Evolutionary conservation across 2,797 vertebrate genomes (phyloP), one percentile per base, ranked within the genome.

Genomic region (Discoglossus pictus): DNA sequence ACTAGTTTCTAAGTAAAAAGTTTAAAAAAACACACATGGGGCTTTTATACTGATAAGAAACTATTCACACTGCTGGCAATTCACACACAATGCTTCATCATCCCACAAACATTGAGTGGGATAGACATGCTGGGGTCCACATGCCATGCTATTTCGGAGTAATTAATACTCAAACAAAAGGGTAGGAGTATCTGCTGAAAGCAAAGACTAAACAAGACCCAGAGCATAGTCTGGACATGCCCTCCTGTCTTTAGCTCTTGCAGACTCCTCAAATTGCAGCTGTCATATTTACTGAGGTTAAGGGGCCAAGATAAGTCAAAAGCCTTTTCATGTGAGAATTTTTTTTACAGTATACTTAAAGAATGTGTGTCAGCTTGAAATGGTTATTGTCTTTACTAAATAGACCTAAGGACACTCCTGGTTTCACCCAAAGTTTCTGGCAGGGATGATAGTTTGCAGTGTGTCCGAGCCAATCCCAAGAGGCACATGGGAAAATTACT

Each of bases 181-280:
- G n/a, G n/a, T 24, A 21, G 43, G 44, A 16, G 27, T 39, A 24
- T 35, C 44, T 39, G 4, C 25, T 24, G 39, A 17, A 42, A 39
- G 20, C 11, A 17, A 25, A 69, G 67, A 70, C 68, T 42, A 50
- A 70, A 58, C 59, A 63, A 59, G 20, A 23, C 8, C 16, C 12
- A 18, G 15, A 5, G 36, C 31, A 15, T 16, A 42, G 68, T 58
- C 68, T 48, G 42, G 60, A 34, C 60, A 42, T 34, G 60, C 61
- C 51, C 44, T 35, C 35, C 25, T 35, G 43, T 21, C 35, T 48
- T 17, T 31, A 8, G 3, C 12, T 13, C n/a, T 50, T 24, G 10
- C 46, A 1, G 27, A 4, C 27, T 2, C 18, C 55, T 6, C 38
- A 53, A 53, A 52, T 36, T 68, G 39, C 47, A 44, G 43, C 51